Base-by-base conservation (phyloP, 1,140 invertebrate species). In the Colletes gigas region DNA sequence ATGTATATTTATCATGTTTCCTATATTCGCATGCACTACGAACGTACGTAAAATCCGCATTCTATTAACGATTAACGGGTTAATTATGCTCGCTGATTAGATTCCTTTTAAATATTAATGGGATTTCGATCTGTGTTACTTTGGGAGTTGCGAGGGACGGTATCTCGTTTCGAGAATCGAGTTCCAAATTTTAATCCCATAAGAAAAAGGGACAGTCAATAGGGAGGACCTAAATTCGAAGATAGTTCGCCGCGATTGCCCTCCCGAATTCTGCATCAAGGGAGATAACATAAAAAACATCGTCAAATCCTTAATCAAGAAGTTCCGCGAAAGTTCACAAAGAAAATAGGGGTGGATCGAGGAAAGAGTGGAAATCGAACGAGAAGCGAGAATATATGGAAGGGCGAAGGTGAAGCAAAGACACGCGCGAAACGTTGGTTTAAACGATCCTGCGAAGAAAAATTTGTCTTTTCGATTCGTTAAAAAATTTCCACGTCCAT, bases 231-330 rank as follows among this genome's bases (percentile, higher is more conserved):
- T 75, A 44, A 82, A 77, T 81, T 83, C 77, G 70, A 81, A 83
- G 75, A 78, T 75, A 73, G 57, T 72, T 81, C 65, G 74, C 66
- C 65, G 74, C 63, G 80, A 87, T 84, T 78, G 55, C 60, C 52
- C 59, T 14, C 66, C 78, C 21, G 50, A 81, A 82, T 81, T 66
- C 39, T 9, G 39, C 69, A 60, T 69, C 44, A 17, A 30, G 59
- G 50, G 59, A 63, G 57, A 79, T 44, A 54, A 70, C 63, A 81
- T 79, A 84, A 88, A 85, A 83, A 79, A 72, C 62, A 68, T 70
- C 75, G 84, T 88, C 70, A 79, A 87, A 87, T 87, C 79, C 63
- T 68, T 87, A 86, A 87, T 89, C 88, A 84, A 67, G 74, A 87
- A 87, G 75, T 88, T 88, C 77, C 30, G 57, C 41, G 77, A 50